Evolutionary conservation across 1,140 invertebrate genomes (phyloP), one percentile per base, ranked within the genome.

Genomic region (Physella acuta): DNA sequence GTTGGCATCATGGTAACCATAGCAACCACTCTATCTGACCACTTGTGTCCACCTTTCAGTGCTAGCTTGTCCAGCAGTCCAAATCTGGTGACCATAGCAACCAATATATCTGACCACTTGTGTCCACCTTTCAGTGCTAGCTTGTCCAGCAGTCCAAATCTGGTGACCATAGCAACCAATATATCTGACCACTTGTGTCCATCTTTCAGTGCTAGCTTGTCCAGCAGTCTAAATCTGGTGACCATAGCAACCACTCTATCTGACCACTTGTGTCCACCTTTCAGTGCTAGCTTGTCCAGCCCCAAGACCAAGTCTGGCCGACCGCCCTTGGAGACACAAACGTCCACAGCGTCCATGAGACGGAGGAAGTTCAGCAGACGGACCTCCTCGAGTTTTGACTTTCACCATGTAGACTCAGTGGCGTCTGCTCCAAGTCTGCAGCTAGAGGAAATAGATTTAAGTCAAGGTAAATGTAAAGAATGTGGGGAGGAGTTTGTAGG

Each of bases 371-470:
- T 60, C 14, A 53, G 37, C 28, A 34, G 49, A 20, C 24, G 71
- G 4, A 24, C 30, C 0, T 44, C 36, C 30, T 68, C 65, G 58
- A 72, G 65, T 30, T 72, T 72, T 53, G 65, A 72, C 39, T 49
- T 72, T 16, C 34, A 44, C 26, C 71, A 72, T 49, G 33, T 53
- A 26, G 64, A 72, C 59, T 67, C 63, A 0, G n/a, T 67, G 44
- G n/a, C 26, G 49, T 37, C 70, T 1, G 20, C 4, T 24, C 53
- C 49, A 20, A 34, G 58, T 17, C 51, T 52, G 34, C 17, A 64
- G 24, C 33, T 71, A 30, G 70, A 71, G 16, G n/a, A 64, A 26
- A 30, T 71, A 0, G 70, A 71, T 33, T 28, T 52, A 26, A 24
- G 26, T 16, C 26, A 58, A 71, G 70, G 70, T 71, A 33, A 58